Conservation (phyloP, 2,888 invertebrate genomes). For the Alloplasta piceator region DNA sequence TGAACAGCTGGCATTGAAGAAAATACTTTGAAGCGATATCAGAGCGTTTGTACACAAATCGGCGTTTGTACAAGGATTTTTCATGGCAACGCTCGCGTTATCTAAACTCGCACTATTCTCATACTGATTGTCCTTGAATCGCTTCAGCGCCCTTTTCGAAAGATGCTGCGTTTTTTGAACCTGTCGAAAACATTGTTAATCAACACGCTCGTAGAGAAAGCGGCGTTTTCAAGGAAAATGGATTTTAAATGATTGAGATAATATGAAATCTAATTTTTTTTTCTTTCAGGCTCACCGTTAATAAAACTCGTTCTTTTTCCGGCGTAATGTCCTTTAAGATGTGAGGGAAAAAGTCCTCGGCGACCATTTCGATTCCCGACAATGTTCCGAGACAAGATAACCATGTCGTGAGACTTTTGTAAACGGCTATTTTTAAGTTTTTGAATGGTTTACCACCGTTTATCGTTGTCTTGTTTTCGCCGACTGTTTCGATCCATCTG, state of each 20-base stretch:
- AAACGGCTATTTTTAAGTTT: constrained; percentile 72
- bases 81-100: constrained; percentile 53
- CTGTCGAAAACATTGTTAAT: constrained; percentile 66
- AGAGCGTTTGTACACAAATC: constrained; percentile 75
- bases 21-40: constrained; percentile 73
- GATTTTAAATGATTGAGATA: constrained; percentile 1
- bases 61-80: constrained; percentile 65
- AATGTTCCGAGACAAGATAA: constrained; percentile 70
- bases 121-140: constrained; percentile 74
- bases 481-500: constrained; percentile 73
- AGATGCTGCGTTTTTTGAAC: constrained; percentile 74
- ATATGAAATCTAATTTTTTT: too few relatives aligned
- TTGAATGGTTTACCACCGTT: constrained; percentile 72
- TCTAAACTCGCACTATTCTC: constrained; percentile 70
- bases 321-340: constrained; percentile 77
- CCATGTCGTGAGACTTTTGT: constrained; percentile 77
- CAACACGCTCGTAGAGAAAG: too few relatives aligned
- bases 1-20: constrained; percentile 70
- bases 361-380: constrained; percentile 77
- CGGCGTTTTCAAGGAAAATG: too few relatives aligned
- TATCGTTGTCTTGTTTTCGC: constrained; percentile 70
- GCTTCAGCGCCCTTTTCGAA: constrained; percentile 74
- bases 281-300: constrained; percentile 71
- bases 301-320: constrained; percentile 72
- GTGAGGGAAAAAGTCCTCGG: constrained; percentile 74